phyloP scores from a whole-genome alignment of 1,140 invertebrate genomes.

The Dreissena polymorpha region DNA sequence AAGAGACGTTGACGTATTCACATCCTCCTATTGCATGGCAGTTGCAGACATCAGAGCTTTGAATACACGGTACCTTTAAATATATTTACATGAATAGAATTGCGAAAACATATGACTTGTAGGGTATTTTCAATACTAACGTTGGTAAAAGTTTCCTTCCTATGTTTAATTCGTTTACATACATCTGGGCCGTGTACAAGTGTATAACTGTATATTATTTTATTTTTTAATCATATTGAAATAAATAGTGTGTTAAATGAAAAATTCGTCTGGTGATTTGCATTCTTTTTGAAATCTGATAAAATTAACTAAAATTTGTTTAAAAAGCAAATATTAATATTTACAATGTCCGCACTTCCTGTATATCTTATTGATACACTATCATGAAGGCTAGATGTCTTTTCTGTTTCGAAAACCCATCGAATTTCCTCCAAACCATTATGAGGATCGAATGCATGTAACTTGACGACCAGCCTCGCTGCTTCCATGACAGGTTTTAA shows the following conservation, averaged over 20 bases:
- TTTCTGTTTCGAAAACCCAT: constrained; percentile 46
- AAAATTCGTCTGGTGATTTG: neutral
- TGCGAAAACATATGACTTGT: too few species aligned
- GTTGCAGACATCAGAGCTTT: constrained; percentile 21
- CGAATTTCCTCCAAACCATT: constrained; percentile 56
- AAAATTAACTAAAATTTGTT: neutral
- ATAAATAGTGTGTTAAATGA: neutral
- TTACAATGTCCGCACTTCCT: neutral
- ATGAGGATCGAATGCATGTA: constrained; percentile 61
- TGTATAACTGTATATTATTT: too few species aligned
- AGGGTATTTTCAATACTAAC: too few species aligned
- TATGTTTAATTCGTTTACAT: too few species aligned
- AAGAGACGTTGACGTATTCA: constrained; percentile 32
- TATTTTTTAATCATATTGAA: neutral
- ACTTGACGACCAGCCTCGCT: constrained; percentile 60
- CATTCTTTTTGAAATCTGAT: neutral
- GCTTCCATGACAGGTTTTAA: constrained; percentile 62
- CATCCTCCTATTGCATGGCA: constrained; percentile 57
- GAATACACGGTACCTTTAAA: neutral
- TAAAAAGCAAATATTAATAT: neutral
- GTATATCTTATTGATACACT: neutral
- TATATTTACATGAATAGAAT: too few species aligned
- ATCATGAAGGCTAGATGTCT: neutral
- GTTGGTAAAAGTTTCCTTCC: too few species aligned
- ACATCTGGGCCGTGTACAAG: too few species aligned